A percentile compares a stretch with the other conserved stretches of the same genome.
Evolutionary conservation across 2,113 vertebrate species (phyloP).

Genomic region (Alouatta palliata): DNA sequence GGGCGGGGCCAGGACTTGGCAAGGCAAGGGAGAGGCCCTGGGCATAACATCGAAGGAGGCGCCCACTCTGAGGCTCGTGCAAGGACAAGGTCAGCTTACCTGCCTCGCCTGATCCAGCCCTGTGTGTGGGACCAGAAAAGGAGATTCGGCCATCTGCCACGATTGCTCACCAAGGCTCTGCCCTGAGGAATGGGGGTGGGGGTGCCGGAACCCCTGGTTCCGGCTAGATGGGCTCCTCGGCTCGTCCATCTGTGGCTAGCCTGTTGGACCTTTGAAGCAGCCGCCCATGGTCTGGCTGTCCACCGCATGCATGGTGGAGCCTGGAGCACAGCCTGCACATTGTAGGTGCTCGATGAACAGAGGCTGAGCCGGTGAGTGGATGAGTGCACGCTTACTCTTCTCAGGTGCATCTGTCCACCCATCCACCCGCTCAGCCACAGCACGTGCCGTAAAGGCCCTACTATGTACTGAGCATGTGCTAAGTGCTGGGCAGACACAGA

Average conservation of each 20-base stretch:
- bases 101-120: background rate
- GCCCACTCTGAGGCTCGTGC: background rate
- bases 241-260: fast-evolving
- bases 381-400: background rate
- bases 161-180: background rate
- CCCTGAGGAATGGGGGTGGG: background rate
- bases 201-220: background rate
- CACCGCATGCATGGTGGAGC: background rate
- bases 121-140: background rate
- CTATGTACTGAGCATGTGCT: background rate
- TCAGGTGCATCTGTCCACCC: fast-evolving
- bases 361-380: background rate
- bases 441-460: too few species aligned
- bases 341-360: background rate
- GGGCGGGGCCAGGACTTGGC: background rate
- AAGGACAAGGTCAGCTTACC: background rate
- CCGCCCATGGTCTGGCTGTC: fast-evolving
- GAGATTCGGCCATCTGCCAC: background rate
- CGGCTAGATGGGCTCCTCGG: background rate
- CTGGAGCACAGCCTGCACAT: background rate
- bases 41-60: fast-evolving
- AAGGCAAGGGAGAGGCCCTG: too few species aligned
- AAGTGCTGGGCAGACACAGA: background rate
- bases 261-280: background rate
- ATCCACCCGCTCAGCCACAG: background rate